These are phyloP conservation scores for Tragelaphus imberbis DNA, from an alignment of 2,113 vertebrate species.

Conservation along the genomic window DNA sequence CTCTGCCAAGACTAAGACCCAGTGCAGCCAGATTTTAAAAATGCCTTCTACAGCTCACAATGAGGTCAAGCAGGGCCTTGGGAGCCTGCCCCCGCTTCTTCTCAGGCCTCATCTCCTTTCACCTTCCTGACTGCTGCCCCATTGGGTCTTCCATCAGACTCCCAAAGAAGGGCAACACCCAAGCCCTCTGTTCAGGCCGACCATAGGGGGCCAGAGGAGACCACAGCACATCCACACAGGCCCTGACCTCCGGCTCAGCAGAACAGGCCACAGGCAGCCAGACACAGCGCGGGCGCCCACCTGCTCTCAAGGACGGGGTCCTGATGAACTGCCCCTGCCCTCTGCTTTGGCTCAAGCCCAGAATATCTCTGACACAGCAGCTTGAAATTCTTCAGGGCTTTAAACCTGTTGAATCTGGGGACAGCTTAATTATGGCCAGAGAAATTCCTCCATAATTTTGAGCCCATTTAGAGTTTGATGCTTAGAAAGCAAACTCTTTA, in stretches of 20 bases:
- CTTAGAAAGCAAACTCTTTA: constrained; percentile 8
- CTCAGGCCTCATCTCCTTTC: neutral
- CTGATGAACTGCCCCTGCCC: neutral
- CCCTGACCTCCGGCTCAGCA: neutral
- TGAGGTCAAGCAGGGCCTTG: neutral
- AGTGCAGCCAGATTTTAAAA: neutral
- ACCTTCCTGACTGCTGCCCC: neutral
- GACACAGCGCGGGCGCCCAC: neutral
- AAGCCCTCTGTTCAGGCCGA: neutral
- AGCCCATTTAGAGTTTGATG: neutral
- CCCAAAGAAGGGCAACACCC: neutral
- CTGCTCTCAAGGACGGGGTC: neutral
- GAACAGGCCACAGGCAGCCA: neutral
- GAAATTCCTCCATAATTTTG: neutral
- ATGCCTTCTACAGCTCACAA: neutral
- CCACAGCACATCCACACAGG: accelerated
- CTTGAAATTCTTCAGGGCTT: constrained; percentile 14
- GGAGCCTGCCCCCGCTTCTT: neutral
- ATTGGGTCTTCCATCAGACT: neutral
- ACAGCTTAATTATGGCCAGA: neutral
- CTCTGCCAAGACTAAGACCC: neutral
- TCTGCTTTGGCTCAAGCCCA: neutral
- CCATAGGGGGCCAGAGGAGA: neutral
- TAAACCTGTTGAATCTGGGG: neutral
- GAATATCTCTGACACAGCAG: neutral